Percentiles rank a stretch among this genome's conserved stretches.
phyloP scores from a whole-genome alignment of 1,140 invertebrate species.

The Drosophila micromelanica region DNA sequence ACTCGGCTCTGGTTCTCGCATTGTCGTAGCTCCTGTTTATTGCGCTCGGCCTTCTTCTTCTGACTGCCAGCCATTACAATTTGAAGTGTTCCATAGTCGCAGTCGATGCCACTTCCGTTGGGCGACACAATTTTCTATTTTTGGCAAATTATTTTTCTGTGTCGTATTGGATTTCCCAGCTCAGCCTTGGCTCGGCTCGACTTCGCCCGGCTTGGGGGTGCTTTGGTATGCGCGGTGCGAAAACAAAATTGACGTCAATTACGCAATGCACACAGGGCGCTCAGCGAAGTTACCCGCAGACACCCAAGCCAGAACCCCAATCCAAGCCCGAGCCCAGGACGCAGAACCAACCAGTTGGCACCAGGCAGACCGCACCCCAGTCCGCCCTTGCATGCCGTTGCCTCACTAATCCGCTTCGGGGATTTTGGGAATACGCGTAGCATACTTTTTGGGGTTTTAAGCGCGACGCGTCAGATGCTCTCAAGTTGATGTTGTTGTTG shows the following conservation, averaged over 20 bases:
- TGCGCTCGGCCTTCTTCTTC: slow-evolving; percentile 48
- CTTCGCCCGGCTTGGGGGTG: not conserved
- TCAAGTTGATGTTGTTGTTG: slow-evolving; percentile 51
- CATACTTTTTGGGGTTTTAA: slow-evolving; percentile 73
- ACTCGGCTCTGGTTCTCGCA: slow-evolving; percentile 15
- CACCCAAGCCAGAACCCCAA: not conserved
- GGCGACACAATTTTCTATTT: slow-evolving; percentile 80
- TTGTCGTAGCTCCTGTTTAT: slow-evolving; percentile 78
- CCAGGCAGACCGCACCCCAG: slow-evolving; percentile 47
- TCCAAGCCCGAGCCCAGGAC: slow-evolving; percentile 4
- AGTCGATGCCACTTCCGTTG: slow-evolving; percentile 20
- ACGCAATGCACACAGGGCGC: slow-evolving; percentile 72
- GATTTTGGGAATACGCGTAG: slow-evolving; percentile 83
- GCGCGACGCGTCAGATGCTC: slow-evolving; percentile 61
- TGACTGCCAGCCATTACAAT: slow-evolving; percentile 44
- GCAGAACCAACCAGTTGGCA: slow-evolving; percentile 33
- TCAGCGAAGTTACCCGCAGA: slow-evolving; percentile 10
- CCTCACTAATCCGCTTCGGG: slow-evolving; percentile 82
- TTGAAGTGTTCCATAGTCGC: slow-evolving; percentile 61
- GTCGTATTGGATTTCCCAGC: slow-evolving; percentile 71
- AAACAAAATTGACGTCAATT: slow-evolving; percentile 84
- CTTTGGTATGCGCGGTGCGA: slow-evolving; percentile 83
- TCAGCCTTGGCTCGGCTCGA: slow-evolving; percentile 12
- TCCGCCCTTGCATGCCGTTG: slow-evolving; percentile 32
- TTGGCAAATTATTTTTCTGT: slow-evolving; percentile 81